These are phyloP conservation scores for Xanthia togata DNA, from an alignment of 2,888 invertebrate species.

Conservation along the genomic window DNA sequence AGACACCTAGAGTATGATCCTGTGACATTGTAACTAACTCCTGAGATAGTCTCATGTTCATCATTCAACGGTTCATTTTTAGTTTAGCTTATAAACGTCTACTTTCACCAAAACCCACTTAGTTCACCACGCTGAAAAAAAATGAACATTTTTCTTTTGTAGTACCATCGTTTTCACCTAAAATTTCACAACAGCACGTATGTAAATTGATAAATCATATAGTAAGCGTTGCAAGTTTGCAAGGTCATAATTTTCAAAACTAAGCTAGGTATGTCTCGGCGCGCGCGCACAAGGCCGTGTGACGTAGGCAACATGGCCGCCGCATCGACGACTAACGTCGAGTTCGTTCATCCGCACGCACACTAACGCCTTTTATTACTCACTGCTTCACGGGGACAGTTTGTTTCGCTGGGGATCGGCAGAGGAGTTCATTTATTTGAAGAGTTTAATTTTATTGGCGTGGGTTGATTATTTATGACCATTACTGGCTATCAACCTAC, in stretches of 20 bases:
- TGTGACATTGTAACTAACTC: not conserved
- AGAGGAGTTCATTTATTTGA: constrained; percentile 25
- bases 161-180: constrained; percentile 28
- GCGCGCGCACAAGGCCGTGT: constrained; percentile 65
- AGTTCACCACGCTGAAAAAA: not conserved
- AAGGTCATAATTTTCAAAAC: constrained; percentile 62
- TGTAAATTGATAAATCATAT: constrained; percentile 65
- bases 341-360: constrained; percentile 67
- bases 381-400: constrained; percentile 53
- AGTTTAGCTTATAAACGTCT: not conserved
- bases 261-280: constrained; percentile 53
- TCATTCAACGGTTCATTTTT: not conserved
- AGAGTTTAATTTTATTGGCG: constrained; percentile 31
- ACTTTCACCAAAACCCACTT: not conserved
- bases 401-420: constrained; percentile 34
- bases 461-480: constrained; percentile 16
- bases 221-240: constrained; percentile 58
- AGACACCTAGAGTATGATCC: not conserved
- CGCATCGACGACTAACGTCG: constrained; percentile 45
- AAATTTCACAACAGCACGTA: constrained; percentile 53
- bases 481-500: not conserved
- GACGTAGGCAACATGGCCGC: constrained; percentile 67
- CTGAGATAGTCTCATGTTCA: not conserved
- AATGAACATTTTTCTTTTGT: not conserved
- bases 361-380: constrained; percentile 51